Conservation (phyloP, 2,888 invertebrate genomes). For the Coenonympha glycerion region DNA sequence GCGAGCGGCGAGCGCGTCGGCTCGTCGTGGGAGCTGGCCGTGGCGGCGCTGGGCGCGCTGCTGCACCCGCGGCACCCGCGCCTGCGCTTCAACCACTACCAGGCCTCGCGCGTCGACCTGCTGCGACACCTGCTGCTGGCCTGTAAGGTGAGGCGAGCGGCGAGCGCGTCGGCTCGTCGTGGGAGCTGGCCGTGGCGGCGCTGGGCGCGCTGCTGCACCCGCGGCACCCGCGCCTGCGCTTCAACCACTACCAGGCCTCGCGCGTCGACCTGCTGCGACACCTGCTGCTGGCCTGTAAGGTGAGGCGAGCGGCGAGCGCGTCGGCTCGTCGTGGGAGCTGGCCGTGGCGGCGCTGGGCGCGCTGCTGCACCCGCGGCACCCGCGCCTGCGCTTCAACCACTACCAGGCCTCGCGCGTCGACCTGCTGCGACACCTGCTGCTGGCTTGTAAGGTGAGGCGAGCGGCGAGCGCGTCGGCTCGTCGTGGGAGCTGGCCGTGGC, state of each 20-base stretch:
- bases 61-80: constrained; percentile 80
- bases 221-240: constrained; percentile 79
- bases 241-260: constrained; percentile 83
- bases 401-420: constrained; percentile 80
- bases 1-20: constrained; percentile 48
- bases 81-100: constrained; percentile 82
- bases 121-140: constrained; percentile 78
- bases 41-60: constrained; percentile 58
- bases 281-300: constrained; percentile 77
- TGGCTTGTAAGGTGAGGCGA: constrained; percentile 69
- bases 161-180: constrained; percentile 47
- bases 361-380: constrained; percentile 78
- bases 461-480: constrained; percentile 47
- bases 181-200: constrained; percentile 57
- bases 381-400: constrained; percentile 82
- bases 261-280: constrained; percentile 78
- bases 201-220: constrained; percentile 76
- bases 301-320: constrained; percentile 45
- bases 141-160: constrained; percentile 60
- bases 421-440: constrained; percentile 78
- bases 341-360: constrained; percentile 50
- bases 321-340: constrained; percentile 63
- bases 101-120: constrained; percentile 78
- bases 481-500: constrained; percentile 59
- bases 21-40: constrained; percentile 61